Evolutionary conservation across 2,797 vertebrate species (phyloP), one percentile per base, ranked within the genome.

Genomic region (Psittacula echo): DNA sequence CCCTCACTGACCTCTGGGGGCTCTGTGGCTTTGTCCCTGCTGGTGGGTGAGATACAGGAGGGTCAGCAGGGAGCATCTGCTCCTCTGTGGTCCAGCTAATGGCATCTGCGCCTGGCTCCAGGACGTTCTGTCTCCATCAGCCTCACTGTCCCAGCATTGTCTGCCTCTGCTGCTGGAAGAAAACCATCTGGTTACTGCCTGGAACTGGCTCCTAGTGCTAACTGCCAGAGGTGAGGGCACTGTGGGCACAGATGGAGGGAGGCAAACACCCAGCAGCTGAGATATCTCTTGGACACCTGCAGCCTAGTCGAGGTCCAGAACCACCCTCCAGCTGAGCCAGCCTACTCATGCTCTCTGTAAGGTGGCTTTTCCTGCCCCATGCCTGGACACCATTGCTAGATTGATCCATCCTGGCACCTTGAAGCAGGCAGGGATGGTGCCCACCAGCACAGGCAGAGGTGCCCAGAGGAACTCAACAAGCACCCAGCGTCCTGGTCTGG

Each of bases 161-260:
- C 97, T 98, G 98, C 56, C 80, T 98, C 2, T 97, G 98, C 68
- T 98, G 98, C 93, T 97, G 98, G 86, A 98, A 98, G 98, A 98
- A 98, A 95, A 98, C 98, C 58, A 98, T 86, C 53, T 94, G 61
- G 98, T 98, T 95, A 97, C 97, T 42, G 91, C 96, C 29, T 66
- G 95, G 42, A 97, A 67, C 73, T 89, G 96, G 74, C 97, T 98
- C 20, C 96, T 98, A 42, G 98, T 61, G 93, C 93, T 14, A 95
- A 97, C 65, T 93, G 93, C 29, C 97, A 97, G 93, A 96, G 91
- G 87, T 96, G 85, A 53, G 48, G 45, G 65, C 37, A 34, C 48
- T 15, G 26, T 1, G 2, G 41, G 50, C 45, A 47, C 0, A 0
- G n/a, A 29, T 26, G 7, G 47, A 74, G 11, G 68, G 23, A 93